Evolutionary conservation across 2,797 vertebrate species (phyloP).

Genomic region (Adrianichthys oophorus): DNA sequence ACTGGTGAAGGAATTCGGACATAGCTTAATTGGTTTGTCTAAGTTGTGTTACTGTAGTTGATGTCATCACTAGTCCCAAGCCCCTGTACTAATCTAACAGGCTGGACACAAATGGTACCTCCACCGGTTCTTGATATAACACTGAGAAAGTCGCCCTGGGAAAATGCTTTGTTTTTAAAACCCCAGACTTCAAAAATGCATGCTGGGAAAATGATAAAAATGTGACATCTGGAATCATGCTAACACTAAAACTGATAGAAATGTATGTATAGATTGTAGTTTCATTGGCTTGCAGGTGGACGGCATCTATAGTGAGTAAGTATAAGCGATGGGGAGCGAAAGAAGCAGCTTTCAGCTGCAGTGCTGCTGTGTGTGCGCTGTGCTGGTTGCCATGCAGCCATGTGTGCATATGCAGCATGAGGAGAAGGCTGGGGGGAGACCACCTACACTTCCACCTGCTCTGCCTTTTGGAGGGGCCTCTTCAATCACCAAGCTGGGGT

Average conservation of each 20-base stretch:
- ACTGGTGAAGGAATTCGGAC: too few relatives aligned
- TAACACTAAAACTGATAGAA: too few relatives aligned
- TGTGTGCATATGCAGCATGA: conserved; percentile 36
- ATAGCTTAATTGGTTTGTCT: too few relatives aligned
- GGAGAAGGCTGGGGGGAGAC: conserved; percentile 66
- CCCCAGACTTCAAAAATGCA: conserved; percentile 4
- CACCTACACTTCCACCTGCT: conserved; percentile 79
- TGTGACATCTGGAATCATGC: too few relatives aligned
- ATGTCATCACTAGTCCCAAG: too few relatives aligned
- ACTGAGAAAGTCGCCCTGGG: conserved; percentile 42
- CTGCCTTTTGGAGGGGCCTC: conserved; percentile 69
- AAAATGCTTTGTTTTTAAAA: conserved; percentile 14
- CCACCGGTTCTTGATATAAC: conserved; percentile 40
- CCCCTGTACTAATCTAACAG: too few relatives aligned
- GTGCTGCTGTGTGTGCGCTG: conserved; percentile 9
- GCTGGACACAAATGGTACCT: too few relatives aligned
- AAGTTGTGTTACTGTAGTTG: too few relatives aligned
- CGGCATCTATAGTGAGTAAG: conserved; percentile 2
- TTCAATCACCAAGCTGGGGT: conserved; percentile 72
- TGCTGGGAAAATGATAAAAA: background rate
- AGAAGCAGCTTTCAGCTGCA: conserved; percentile 34
- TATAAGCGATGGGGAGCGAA: conserved; percentile 18
- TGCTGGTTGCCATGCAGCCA: conserved; percentile 35
- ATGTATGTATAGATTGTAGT: background rate
- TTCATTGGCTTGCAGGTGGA: conserved; percentile 14